Percentiles rank a stretch among this genome's conserved stretches.
Conservation (phyloP, 2,888 invertebrate genomes). For the Microctonus brassicae region DNA sequence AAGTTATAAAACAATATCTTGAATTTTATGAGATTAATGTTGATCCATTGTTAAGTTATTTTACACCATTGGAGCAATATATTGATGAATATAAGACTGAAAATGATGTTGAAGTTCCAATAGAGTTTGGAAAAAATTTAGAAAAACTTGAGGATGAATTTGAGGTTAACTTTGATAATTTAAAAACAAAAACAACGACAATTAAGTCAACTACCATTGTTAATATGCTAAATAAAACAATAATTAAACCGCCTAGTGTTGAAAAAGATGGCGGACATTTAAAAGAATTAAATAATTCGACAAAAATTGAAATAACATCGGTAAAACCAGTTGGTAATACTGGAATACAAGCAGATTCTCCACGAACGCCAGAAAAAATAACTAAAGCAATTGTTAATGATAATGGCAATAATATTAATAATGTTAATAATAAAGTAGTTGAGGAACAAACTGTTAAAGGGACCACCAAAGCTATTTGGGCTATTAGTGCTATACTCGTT, state of each 20-base stretch:
- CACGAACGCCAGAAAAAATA: neutral
- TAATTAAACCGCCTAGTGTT: neutral
- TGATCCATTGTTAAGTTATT: slow-evolving; percentile 52
- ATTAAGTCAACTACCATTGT: neutral
- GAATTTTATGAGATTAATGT: slow-evolving; percentile 50
- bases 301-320: neutral
- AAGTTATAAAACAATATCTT: slow-evolving; percentile 47
- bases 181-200: slow-evolving; percentile 46
- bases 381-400: neutral
- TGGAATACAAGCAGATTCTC: neutral
- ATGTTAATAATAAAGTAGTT: slow-evolving; percentile 4
- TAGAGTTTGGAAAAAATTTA: slow-evolving; percentile 50
- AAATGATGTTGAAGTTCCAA: slow-evolving; percentile 34
- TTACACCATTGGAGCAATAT: slow-evolving; percentile 55
- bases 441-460: slow-evolving; percentile 48
- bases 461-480: slow-evolving; percentile 63
- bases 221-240: neutral
- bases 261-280: neutral
- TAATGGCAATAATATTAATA: too few relatives aligned
- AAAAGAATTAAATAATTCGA: slow-evolving; percentile 17
- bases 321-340: neutral
- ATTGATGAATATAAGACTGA: slow-evolving; percentile 51
- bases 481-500: slow-evolving; percentile 58
- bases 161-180: slow-evolving; percentile 47
- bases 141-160: slow-evolving; percentile 52